These are phyloP conservation scores for Pseudolaguvia tuberculata DNA, from an alignment of 2,113 vertebrate species.

Conservation along the genomic window DNA sequence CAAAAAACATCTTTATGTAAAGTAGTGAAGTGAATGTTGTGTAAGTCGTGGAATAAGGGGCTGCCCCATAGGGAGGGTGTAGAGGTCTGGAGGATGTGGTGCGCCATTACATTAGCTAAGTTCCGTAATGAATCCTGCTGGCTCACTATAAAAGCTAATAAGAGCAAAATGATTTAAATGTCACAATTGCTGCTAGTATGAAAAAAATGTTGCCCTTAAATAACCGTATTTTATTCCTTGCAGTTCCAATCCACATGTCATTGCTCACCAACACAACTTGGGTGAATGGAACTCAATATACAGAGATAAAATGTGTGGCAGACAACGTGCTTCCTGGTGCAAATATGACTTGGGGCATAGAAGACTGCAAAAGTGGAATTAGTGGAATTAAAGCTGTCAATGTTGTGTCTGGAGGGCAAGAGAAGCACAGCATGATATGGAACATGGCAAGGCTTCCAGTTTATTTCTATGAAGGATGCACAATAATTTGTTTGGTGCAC, in stretches of 20 bases:
- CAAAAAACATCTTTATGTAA: too few species aligned
- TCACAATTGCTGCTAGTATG: background rate
- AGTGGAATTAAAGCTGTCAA: conserved; percentile 8
- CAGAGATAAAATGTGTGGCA: conserved; percentile 55
- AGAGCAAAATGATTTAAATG: conserved; percentile 28
- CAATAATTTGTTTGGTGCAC: conserved; percentile 58
- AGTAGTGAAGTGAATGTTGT: too few species aligned
- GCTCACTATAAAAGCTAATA: conserved; percentile 51
- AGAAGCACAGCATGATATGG: conserved; percentile 37
- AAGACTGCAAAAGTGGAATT: conserved; percentile 20
- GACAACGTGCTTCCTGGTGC: conserved; percentile 49
- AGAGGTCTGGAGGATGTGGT: too few species aligned
- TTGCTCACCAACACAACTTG: conserved; percentile 48
- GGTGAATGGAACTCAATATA: conserved; percentile 48
- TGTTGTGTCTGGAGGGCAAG: conserved; percentile 24
- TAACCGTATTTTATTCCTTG: conserved; percentile 24
- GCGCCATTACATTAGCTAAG: conserved; percentile 62
- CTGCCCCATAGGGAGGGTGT: too few species aligned
- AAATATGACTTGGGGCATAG: conserved; percentile 57
- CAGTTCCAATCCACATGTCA: conserved; percentile 57
- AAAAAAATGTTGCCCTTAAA: background rate
- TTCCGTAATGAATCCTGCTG: conserved; percentile 59
- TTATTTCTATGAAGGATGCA: conserved; percentile 56
- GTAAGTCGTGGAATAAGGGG: too few species aligned
- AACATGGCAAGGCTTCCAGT: conserved; percentile 53